Conservation (phyloP, 2,797 vertebrate species). For the Choloepus didactylus region DNA sequence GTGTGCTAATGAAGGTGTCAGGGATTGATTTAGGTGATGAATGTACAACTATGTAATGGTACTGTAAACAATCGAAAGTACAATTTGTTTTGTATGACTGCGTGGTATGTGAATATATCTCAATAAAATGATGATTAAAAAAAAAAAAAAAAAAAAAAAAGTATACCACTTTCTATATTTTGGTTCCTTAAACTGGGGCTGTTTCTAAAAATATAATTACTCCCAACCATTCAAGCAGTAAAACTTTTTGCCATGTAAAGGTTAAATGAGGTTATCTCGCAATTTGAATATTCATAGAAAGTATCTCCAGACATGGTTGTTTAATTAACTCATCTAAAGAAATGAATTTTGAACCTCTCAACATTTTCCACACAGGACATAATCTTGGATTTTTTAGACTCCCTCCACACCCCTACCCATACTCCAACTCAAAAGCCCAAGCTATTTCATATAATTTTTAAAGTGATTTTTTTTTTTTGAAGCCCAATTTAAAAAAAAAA, state of each 20-base stretch:
- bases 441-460: background rate
- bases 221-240: background rate
- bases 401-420: background rate
- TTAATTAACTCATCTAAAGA: slow-evolving; percentile 37
- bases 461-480: background rate
- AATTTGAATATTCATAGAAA: background rate
- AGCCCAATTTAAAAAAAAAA: background rate
- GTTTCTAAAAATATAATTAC: slow-evolving; percentile 20
- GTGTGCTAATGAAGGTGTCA: too few relatives aligned
- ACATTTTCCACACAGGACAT: background rate
- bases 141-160: too few relatives aligned
- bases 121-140: too few relatives aligned
- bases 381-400: background rate
- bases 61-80: too few relatives aligned
- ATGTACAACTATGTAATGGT: too few relatives aligned
- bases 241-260: background rate
- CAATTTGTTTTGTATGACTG: too few relatives aligned
- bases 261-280: background rate
- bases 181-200: background rate
- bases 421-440: background rate
- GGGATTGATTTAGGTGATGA: too few relatives aligned
- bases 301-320: background rate
- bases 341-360: background rate
- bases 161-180: background rate
- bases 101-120: too few relatives aligned